Conservation (phyloP, 2,888 invertebrate genomes). For the Acanthacorydalis orientalis region DNA sequence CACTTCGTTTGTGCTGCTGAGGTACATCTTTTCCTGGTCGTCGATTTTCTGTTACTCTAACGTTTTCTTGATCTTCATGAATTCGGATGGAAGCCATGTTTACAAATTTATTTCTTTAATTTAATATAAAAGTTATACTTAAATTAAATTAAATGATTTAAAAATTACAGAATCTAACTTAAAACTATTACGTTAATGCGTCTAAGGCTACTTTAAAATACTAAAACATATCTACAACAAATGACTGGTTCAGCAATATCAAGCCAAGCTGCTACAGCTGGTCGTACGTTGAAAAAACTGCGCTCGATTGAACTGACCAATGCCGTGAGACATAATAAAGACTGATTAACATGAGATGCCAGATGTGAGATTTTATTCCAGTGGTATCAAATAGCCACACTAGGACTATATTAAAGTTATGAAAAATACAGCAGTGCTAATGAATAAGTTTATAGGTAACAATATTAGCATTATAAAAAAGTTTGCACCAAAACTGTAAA, state of each 20-base stretch:
- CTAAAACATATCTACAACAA: neutral
- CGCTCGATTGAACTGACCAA: neutral
- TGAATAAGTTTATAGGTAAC: too few relatives aligned
- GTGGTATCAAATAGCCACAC: too few relatives aligned
- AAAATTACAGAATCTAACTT: neutral
- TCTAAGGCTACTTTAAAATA: neutral
- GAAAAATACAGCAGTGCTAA: too few relatives aligned
- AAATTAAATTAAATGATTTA: neutral
- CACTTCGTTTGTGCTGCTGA: conserved; percentile 41
- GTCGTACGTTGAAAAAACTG: neutral
- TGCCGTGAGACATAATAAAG: neutral
- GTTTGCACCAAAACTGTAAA: too few relatives aligned
- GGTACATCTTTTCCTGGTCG: conserved; percentile 34
- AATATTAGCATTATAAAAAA: too few relatives aligned
- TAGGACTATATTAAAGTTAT: too few relatives aligned
- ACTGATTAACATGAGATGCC: too few relatives aligned
- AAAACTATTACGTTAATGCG: neutral
- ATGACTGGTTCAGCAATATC: neutral
- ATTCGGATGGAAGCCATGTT: conserved; percentile 59
- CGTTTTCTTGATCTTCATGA: conserved; percentile 64
- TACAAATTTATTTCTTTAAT: neutral
- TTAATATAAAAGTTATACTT: neutral
- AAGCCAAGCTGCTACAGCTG: neutral
- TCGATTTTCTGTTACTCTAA: conserved; percentile 21
- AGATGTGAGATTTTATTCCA: too few relatives aligned